Conservation (phyloP, 1,140 invertebrate genomes). For the Penaeus chinensis region DNA sequence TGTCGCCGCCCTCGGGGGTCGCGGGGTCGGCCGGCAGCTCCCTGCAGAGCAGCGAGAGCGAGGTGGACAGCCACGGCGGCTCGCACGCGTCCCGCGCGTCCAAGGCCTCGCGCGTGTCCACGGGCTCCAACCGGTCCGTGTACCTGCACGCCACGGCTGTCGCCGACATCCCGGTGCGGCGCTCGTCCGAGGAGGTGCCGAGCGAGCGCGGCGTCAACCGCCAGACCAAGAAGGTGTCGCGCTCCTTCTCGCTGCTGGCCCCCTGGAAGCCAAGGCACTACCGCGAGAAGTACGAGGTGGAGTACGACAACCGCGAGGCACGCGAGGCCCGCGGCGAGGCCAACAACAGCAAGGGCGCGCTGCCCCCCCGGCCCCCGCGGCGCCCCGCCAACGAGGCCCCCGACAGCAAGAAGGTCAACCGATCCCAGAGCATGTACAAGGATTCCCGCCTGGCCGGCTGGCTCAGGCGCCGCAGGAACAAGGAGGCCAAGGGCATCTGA, state of each 20-base stretch:
- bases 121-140: constrained; percentile 64
- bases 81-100: constrained; percentile 42
- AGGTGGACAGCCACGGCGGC: constrained; percentile 60
- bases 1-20: constrained; percentile 35
- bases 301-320: constrained; percentile 61
- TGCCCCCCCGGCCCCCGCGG: constrained; percentile 52
- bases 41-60: constrained; percentile 64
- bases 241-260: constrained; percentile 84
- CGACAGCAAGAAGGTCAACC: constrained; percentile 58
- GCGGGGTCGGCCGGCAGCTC: constrained; percentile 56
- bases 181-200: constrained; percentile 67
- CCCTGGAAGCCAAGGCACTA: constrained; percentile 80
- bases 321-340: constrained; percentile 41
- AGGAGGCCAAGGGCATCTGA: constrained; percentile 62
- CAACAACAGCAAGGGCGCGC: constrained; percentile 15
- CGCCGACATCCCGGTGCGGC: constrained; percentile 65
- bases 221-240: constrained; percentile 71
- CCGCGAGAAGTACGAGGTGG: constrained; percentile 62
- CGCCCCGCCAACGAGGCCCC: constrained; percentile 17
- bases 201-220: constrained; percentile 68
- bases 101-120: constrained; percentile 53
- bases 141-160: constrained; percentile 66
- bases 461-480: constrained; percentile 65
- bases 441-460: constrained; percentile 66
- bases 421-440: constrained; percentile 67